Conservation (phyloP, 2,888 invertebrate species). For the Zygaena filipendulae region DNA sequence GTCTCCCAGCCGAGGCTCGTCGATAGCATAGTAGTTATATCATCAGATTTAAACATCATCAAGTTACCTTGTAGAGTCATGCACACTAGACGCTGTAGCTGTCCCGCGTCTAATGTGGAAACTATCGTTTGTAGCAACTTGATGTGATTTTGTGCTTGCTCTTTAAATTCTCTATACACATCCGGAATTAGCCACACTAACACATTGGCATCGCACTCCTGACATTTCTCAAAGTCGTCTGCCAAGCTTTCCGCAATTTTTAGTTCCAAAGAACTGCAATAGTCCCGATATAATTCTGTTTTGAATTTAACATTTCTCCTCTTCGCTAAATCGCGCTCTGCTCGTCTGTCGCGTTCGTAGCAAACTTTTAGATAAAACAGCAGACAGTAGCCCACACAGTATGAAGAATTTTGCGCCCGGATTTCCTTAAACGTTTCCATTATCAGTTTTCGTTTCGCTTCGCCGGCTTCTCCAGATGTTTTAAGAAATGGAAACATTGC, state of each 20-base stretch:
- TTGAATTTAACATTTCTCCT: slow-evolving; percentile 76
- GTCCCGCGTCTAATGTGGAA: slow-evolving; percentile 88
- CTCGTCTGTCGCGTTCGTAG: slow-evolving; percentile 64
- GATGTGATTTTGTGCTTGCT: slow-evolving; percentile 87
- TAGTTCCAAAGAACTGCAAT: slow-evolving; percentile 83
- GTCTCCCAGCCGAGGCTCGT: slow-evolving; percentile 96
- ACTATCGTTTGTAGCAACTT: slow-evolving; percentile 90
- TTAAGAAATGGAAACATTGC: slow-evolving; percentile 86
- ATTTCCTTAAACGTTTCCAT: slow-evolving; percentile 85
- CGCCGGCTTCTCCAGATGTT: slow-evolving; percentile 72
- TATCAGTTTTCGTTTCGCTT: slow-evolving; percentile 81
- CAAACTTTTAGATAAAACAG: slow-evolving; percentile 89
- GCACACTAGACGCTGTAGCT: slow-evolving; percentile 91
- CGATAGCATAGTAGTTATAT: slow-evolving; percentile 77
- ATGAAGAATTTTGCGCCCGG: slow-evolving; percentile 71
- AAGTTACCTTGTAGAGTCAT: slow-evolving; percentile 90
- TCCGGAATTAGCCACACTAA: slow-evolving; percentile 94
- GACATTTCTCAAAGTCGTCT: slow-evolving; percentile 87
- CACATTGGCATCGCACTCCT: slow-evolving; percentile 88
- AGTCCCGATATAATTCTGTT: slow-evolving; percentile 87
- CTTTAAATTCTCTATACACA: slow-evolving; percentile 90
- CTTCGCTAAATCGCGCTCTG: slow-evolving; percentile 59
- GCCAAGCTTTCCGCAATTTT: slow-evolving; percentile 79
- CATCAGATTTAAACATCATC: slow-evolving; percentile 84
- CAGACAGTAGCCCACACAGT: slow-evolving; percentile 85